These are phyloP conservation scores for Linnaemya tessellans DNA, from an alignment of 2,888 invertebrate species.

Conservation along the genomic window DNA sequence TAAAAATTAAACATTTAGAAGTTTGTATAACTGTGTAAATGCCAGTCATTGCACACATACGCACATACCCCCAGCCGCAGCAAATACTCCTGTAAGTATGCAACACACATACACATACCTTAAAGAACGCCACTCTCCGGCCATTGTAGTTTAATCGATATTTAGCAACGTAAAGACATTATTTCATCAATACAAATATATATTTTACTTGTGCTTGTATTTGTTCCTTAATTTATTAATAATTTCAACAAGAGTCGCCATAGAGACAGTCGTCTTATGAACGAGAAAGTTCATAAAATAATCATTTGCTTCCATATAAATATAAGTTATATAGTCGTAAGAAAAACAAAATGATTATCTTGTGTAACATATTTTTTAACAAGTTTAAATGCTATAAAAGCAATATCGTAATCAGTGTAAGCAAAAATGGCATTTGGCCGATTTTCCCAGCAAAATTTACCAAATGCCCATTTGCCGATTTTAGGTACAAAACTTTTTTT, in stretches of 20 bases:
- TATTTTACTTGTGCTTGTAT: neutral
- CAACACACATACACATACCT: conserved; percentile 3
- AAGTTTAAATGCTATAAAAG: too few species aligned
- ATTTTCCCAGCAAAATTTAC: too few species aligned
- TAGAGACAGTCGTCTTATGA: neutral
- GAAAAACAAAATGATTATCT: too few species aligned
- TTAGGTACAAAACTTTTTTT: too few species aligned
- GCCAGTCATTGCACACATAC: conserved; percentile 5
- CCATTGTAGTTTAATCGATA: conserved; percentile 62
- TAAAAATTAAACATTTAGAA: conserved; percentile 13
- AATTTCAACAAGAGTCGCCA: neutral
- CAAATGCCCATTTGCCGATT: too few species aligned
- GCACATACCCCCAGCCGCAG: neutral
- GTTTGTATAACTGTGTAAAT: conserved; percentile 1
- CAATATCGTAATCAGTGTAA: too few species aligned
- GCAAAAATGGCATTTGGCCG: too few species aligned
- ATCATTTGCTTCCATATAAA: too few species aligned
- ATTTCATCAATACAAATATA: conserved; percentile 19
- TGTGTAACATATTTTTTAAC: too few species aligned
- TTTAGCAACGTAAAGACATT: conserved; percentile 42
- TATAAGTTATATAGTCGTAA: too few species aligned
- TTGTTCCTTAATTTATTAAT: too few species aligned
- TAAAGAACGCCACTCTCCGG: neutral
- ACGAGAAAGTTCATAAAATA: too few species aligned
- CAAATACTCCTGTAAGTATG: conserved; percentile 29